A percentile compares a stretch with the other conserved stretches of the same genome.
These are phyloP conservation scores for Camponotus vicinus DNA, from an alignment of 1,140 invertebrate species.

Conservation along the genomic window DNA sequence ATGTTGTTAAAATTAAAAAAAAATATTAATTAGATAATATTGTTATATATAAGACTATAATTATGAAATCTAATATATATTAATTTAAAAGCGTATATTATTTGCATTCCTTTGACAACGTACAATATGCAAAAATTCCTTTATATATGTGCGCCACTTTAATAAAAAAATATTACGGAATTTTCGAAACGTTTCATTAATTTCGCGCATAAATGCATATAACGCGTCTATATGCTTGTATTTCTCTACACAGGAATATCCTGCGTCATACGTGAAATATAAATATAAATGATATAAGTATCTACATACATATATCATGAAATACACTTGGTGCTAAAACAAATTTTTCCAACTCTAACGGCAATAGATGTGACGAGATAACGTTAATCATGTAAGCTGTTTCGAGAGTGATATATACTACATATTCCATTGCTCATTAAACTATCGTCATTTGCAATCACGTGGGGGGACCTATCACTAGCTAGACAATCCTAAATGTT, in stretches of 20 bases:
- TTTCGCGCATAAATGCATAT: background rate
- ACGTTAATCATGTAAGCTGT: background rate
- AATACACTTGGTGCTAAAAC: conserved; percentile 57
- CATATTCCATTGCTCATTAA: conserved; percentile 17
- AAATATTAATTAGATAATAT: background rate
- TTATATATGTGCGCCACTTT: background rate
- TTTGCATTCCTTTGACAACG: background rate
- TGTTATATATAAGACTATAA: background rate
- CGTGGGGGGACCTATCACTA: conserved; percentile 70
- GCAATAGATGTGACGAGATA: conserved; percentile 28
- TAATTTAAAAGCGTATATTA: background rate
- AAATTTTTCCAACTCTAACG: conserved; percentile 59
- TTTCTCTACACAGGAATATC: background rate
- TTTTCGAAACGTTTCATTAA: background rate
- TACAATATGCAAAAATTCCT: background rate
- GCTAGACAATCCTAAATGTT: conserved; percentile 75
- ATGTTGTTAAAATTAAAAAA: background rate
- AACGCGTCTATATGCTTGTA: background rate
- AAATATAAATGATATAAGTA: conserved; percentile 40
- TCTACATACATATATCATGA: conserved; percentile 27
- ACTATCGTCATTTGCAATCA: conserved; percentile 26
- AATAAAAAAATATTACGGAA: background rate
- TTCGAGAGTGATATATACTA: background rate
- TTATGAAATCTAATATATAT: background rate
- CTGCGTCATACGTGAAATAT: conserved; percentile 19